phyloP scores from a whole-genome alignment of 2,888 invertebrate species.

The Monoplex corrugatus region DNA sequence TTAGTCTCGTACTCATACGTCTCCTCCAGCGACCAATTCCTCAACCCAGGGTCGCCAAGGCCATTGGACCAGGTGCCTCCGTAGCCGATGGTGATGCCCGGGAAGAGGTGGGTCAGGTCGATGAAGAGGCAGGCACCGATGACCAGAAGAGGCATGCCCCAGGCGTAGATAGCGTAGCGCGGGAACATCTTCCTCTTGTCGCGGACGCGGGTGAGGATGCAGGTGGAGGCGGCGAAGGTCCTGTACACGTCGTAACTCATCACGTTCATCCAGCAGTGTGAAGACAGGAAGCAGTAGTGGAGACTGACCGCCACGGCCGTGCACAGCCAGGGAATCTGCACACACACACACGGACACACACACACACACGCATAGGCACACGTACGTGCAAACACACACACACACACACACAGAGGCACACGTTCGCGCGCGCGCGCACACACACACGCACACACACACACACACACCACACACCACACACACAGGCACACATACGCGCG shows the following conservation, averaged over 20 bases:
- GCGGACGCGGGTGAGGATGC: conserved; percentile 70
- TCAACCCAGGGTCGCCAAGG: not conserved
- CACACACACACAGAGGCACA: no score
- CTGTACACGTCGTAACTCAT: conserved; percentile 84
- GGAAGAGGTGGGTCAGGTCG: conserved; percentile 69
- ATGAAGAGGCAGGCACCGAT: conserved; percentile 75
- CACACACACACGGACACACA: not conserved
- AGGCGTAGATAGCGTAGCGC: conserved; percentile 85
- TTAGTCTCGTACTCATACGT: not conserved
- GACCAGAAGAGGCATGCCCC: conserved; percentile 86
- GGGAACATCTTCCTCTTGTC: conserved; percentile 68
- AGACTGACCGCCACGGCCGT: conserved; percentile 85
- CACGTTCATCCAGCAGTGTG: conserved; percentile 87
- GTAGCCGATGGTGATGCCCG: conserved; percentile 56
- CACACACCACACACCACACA: no score
- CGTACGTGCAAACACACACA: not conserved
- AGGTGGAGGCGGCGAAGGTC: conserved; percentile 82
- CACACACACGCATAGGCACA: not conserved
- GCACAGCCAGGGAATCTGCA: conserved; percentile 72
- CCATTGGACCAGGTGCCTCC: conserved; percentile 30
- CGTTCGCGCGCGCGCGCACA: no score
- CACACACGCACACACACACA: not conserved
- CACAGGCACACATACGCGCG: no score
- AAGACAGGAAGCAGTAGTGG: conserved; percentile 86
- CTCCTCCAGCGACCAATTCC: not conserved